Base-by-base conservation (phyloP, 2,888 invertebrate genomes). In the Drosophila anomelani region DNA sequence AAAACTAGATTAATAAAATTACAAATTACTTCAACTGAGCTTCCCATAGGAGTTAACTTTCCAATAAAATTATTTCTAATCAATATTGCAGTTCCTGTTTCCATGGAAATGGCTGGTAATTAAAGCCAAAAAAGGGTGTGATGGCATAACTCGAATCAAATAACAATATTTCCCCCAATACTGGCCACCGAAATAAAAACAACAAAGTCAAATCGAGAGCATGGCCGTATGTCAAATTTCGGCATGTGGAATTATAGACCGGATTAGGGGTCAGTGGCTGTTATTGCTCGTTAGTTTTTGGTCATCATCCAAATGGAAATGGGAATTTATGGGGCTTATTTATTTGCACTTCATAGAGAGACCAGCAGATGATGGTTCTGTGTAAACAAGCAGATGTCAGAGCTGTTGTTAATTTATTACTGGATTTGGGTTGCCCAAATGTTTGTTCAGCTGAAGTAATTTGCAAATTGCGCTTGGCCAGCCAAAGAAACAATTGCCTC, bases 381-480 rank as follows among this genome's bases (percentile, higher is more conserved):
- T 60, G 49, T 61, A 80, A 83, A 88, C 85, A 83, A 80, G 60
- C 86, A 64, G 41, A 54, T 61, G 73, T 72, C 73, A 63, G 59
- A 55, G 47, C 26, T 54, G 54, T 17, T 83, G 83, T 75, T 75
- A 38, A 86, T 83, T 85, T 85, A 76, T 74, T 66, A 49, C 53
- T 56, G n/a, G 57, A 71, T 57, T 74, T 70, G 51, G 61, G 57
- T 66, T 75, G 68, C 58, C 67, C 77, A 87, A 84, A 84, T 78
- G 72, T 63, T 74, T 71, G 75, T 68, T 73, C 75, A 80, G 81
- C 84, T 75, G 61, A 81, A 73, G 70, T 77, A 84, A 89, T 86
- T 88, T 81, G 76, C 80, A 86, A 73, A 73, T 69, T 67, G 55
- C 69, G 49, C 49, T 13, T 9, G 38, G 8, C 15, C 12, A 17